Evolutionary conservation across 2,888 invertebrate genomes (phyloP).

Genomic region (Ennomos quercinarius): DNA sequence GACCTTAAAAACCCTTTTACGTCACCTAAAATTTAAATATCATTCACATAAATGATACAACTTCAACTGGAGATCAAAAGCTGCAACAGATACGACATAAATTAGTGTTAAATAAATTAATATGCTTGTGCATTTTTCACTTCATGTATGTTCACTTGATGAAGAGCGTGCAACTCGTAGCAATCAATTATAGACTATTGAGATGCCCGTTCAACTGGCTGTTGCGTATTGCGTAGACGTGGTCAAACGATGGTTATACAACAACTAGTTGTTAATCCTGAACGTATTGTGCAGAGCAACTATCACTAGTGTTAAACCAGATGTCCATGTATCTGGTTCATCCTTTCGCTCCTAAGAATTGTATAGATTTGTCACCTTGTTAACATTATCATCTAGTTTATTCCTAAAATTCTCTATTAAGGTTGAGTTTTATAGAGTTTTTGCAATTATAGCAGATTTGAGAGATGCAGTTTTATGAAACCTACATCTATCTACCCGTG

Average conservation of each 20-base stretch:
- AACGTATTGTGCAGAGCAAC: conserved; percentile 23
- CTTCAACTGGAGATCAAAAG: no score
- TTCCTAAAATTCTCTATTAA: no score
- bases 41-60: no score
- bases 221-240: conserved; percentile 25
- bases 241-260: conserved; percentile 24
- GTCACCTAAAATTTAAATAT: no score
- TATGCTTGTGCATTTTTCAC: conserved; percentile 23
- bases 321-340: conserved; percentile 4
- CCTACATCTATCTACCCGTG: no score
- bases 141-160: conserved; percentile 1
- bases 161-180: not conserved
- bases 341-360: conserved; percentile 18
- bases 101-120: conserved; percentile 13
- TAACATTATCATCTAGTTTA: not conserved
- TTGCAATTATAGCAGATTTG: no score
- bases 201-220: conserved; percentile 20
- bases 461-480: no score
- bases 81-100: conserved; percentile 4
- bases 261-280: conserved; percentile 16
- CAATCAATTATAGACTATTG: conserved; percentile 25
- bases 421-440: no score
- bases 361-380: conserved; percentile 3
- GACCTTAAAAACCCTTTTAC: no score
- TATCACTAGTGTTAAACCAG: conserved; percentile 18